Evolutionary conservation across 2,113 vertebrate genomes (phyloP).

Genomic region (Rhinolophus ferrumequinum): DNA sequence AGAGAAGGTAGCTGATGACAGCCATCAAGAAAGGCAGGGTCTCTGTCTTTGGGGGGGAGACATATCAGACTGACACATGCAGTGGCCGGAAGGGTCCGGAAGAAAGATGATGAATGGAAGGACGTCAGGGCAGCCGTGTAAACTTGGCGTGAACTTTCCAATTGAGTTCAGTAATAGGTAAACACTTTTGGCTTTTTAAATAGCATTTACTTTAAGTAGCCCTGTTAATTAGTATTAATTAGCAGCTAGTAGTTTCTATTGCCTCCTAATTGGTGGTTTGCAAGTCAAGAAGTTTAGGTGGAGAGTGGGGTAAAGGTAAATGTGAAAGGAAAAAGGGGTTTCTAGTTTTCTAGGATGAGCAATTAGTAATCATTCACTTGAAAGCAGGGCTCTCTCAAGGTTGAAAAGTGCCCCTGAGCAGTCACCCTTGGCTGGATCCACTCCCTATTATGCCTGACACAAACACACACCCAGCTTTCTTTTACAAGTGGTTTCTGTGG

Average conservation of each 20-base stretch:
- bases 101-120: constrained; percentile 38
- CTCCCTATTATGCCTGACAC: background rate
- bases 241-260: constrained; percentile 70
- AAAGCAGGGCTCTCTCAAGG: background rate
- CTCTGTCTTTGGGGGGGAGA: background rate
- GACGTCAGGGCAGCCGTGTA: background rate
- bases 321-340: constrained; percentile 49
- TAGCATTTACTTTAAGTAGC: constrained; percentile 67
- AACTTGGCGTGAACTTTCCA: constrained; percentile 56
- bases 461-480: background rate
- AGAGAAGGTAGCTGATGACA: background rate
- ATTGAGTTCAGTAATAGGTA: constrained; percentile 36
- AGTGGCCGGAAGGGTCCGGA: background rate
- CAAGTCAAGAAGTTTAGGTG: constrained; percentile 67
- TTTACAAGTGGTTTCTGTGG: constrained; percentile 39
- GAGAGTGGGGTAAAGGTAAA: constrained; percentile 37
- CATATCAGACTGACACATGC: background rate
- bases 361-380: constrained; percentile 28
- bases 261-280: constrained; percentile 70
- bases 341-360: constrained; percentile 53
- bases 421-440: background rate
- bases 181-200: constrained; percentile 65
- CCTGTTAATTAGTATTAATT: constrained; percentile 77
- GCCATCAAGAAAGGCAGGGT: background rate
- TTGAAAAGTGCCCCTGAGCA: constrained; percentile 22